Base-by-base conservation (phyloP, 1,140 invertebrate genomes). In the Aphidius gifuensis region DNA sequence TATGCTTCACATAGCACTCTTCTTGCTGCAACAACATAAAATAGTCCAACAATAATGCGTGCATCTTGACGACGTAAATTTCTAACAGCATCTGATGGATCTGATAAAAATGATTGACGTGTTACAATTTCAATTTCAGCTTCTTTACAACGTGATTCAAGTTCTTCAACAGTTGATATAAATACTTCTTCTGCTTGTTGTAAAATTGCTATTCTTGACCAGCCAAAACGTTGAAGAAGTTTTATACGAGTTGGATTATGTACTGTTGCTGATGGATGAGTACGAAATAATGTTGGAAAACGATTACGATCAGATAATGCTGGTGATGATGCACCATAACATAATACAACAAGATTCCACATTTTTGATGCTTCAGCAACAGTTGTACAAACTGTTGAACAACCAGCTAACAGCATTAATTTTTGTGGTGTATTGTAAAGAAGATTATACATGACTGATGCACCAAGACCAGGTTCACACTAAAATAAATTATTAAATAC, bases 291-390 rank as follows among this genome's bases (percentile, higher is more conserved):
- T 3, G 97, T 99, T 5, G 96, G 96, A 82, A 99, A 99, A 57
- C 98, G 85, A 67, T 93, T 91, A 47, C 97, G 85, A 83, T 99
- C 96, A 5, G 97, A 98, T n/a, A 99, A 81, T 1, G 97, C 97
- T 6, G 97, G 97, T 32, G 96, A 98, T 72, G 94, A 97, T 3
- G 96, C 96, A 32, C 97, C 97, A 79, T 99, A 99, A 69, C 96
- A 98, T 7, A 99, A 81, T 96, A 99, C 97, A 73, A 99, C 92
- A 47, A 99, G 84, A 83, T 99, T 99, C 97, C 97, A 99, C 93
- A 99, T 98, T 83, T 97, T 98, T 39, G 97, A 97, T 42, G 97
- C 95, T 83, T 99, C 97, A 1, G 97, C 97, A 1, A 99, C 95
- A 49, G 97, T 98, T 7, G 97, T 99, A 71, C 97, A 99, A n/a